Conservation (phyloP, 2,113 vertebrate genomes). For the Crotalus helleri region DNA sequence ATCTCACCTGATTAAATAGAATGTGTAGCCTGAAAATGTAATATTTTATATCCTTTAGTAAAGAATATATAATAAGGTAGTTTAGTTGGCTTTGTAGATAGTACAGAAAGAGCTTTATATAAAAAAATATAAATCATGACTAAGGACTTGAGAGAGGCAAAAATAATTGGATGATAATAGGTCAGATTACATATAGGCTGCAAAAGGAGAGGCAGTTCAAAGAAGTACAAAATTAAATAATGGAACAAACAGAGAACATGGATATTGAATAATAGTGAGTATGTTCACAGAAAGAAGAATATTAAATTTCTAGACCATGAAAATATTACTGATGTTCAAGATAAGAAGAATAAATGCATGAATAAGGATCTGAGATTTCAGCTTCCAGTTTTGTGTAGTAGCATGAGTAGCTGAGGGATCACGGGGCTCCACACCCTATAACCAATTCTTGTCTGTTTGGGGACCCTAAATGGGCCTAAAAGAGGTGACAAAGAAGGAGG, state of each 20-base stretch:
- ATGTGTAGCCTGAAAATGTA: slow-evolving; percentile 11
- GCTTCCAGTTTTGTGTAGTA: too few species aligned
- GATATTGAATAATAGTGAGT: background rate
- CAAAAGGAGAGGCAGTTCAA: background rate
- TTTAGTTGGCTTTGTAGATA: background rate
- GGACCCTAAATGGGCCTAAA: too few species aligned
- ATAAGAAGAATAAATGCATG: slow-evolving; percentile 12
- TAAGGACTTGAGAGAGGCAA: background rate
- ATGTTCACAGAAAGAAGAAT: background rate
- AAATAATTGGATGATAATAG: background rate
- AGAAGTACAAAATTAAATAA: background rate
- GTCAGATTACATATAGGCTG: background rate
- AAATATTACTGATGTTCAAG: background rate
- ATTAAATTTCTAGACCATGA: background rate
- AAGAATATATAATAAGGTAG: slow-evolving; percentile 10
- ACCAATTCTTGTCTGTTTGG: too few species aligned
- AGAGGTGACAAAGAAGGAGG: too few species aligned
- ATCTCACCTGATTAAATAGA: background rate
- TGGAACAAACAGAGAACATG: background rate
- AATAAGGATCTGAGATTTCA: background rate
- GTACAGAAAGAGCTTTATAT: background rate
- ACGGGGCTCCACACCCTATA: too few species aligned
- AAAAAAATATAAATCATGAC: background rate
- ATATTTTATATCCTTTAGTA: background rate
- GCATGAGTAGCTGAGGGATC: too few species aligned